Evolutionary conservation across 2,888 invertebrate genomes (phyloP).

Genomic region (Leistus spinibarbis): DNA sequence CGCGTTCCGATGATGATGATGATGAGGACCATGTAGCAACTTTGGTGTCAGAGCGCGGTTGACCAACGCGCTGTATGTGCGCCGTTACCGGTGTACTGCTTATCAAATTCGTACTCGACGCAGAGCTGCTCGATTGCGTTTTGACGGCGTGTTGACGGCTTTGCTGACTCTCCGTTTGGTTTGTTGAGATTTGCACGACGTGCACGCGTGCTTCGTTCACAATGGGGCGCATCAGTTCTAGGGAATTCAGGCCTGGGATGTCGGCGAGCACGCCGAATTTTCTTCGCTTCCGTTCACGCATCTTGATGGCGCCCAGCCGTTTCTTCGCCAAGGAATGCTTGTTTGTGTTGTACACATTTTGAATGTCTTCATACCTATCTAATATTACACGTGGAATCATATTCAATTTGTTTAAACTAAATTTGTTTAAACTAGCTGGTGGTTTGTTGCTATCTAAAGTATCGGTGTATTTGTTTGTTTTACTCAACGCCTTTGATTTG

Average conservation of each 20-base stretch:
- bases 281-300: slow-evolving; percentile 16
- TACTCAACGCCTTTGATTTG: slow-evolving; percentile 34
- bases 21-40: slow-evolving; percentile 13
- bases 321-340: slow-evolving; percentile 19
- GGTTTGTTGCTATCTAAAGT: slow-evolving; percentile 33
- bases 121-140: slow-evolving; percentile 11
- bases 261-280: slow-evolving; percentile 54
- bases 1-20: not conserved
- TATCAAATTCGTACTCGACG: slow-evolving; percentile 4
- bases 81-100: slow-evolving; percentile 49
- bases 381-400: slow-evolving; percentile 46
- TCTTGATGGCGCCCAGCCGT: not conserved
- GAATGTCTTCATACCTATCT: slow-evolving; percentile 43
- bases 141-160: slow-evolving; percentile 12
- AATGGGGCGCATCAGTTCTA: slow-evolving; percentile 65
- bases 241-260: slow-evolving; percentile 64
- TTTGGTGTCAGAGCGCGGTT: slow-evolving; percentile 51
- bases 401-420: slow-evolving; percentile 32
- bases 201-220: slow-evolving; percentile 55
- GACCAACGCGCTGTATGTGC: slow-evolving; percentile 59
- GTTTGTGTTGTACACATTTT: slow-evolving; percentile 25
- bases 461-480: slow-evolving; percentile 26
- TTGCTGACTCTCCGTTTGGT: slow-evolving; percentile 23
- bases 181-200: slow-evolving; percentile 53
- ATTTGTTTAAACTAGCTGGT: slow-evolving; percentile 25